A percentile compares a stretch with the other conserved stretches of the same genome.
Evolutionary conservation across 2,113 vertebrate species (phyloP).

Genomic region (Hydropotes inermis): DNA sequence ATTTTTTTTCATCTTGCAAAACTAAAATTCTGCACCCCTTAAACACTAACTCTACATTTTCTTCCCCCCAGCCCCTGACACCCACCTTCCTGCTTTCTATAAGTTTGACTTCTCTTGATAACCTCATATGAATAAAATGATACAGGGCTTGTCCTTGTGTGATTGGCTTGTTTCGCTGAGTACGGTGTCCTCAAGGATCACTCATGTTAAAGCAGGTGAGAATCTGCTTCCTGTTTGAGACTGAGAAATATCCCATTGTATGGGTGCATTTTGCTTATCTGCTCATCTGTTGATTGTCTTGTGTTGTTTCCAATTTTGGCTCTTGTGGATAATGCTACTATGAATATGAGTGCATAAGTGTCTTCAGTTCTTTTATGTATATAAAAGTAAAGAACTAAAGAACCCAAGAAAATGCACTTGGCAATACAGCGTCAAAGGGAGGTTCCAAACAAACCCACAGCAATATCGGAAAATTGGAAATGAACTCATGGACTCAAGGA

Average conservation of each 20-base stretch:
- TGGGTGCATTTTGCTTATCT: accelerated
- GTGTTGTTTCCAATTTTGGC: neutral
- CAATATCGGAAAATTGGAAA: neutral
- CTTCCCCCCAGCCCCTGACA: neutral
- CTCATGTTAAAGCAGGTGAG: accelerated
- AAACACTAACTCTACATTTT: neutral
- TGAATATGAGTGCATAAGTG: neutral
- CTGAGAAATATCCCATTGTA: accelerated
- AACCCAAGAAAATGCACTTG: neutral
- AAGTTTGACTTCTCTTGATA: neutral
- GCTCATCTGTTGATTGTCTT: accelerated
- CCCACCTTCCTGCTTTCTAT: neutral
- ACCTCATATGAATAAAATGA: neutral
- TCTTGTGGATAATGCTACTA: accelerated
- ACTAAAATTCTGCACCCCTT: neutral
- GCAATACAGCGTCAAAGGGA: neutral
- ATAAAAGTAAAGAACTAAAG: too few species aligned
- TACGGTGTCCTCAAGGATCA: neutral
- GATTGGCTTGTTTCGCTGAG: neutral
- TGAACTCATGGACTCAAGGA: neutral
- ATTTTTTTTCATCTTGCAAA: neutral
- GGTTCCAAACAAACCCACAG: neutral
- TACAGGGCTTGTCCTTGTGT: neutral
- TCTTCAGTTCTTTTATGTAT: neutral
- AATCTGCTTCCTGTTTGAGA: neutral